Base-by-base conservation (phyloP, 2,113 vertebrate genomes). In the Pyrgilauda ruficollis region DNA sequence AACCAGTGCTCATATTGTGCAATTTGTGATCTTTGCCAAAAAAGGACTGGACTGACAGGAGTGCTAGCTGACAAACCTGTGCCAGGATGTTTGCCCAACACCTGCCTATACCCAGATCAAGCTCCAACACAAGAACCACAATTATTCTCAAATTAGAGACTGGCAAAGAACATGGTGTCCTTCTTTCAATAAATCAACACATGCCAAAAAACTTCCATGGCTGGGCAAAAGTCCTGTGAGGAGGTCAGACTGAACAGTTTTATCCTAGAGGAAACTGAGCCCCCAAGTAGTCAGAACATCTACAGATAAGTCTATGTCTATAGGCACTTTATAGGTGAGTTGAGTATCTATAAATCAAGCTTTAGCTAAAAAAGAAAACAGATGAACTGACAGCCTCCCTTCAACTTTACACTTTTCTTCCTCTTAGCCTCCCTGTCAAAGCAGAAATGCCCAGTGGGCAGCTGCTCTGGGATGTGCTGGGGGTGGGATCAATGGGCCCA, bases 381-480 rank as follows among this genome's bases (percentile, higher is more conserved):
- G 21, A 81, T 91, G 37, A 90, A 82, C 43, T 15, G 30, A 68
- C 8, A 80, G 22, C 11, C 22, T 89, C 66, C 69, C 85, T 62
- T 20, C 20, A 37, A 22, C 28, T 20, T 41, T 13, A 74, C 84
- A 44, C 9, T 46, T 41, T 67, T 63, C 28, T 14, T 39, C 18
- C 18, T 66, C 9, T 50, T 44, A 35, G n/a, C 11, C 7, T 64
- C 33, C 24, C 14, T 59, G 27, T 3, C 61, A 21, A 72, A 76
- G 33, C 5, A 83, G 61, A 64, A 84, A 39, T 0, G 3, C 19
- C 8, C 31, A 26, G 31, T 12, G 8, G 18, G 27, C 3, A 2
- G 62, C 44, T 52, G 21, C 83, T 59, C 18, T 1, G 1, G 20
- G 31, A 84, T 3, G 0, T 11, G 18, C 18, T 0, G 0, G 7